Conservation (phyloP, 2,888 invertebrate species). For the Rhagium mordax region DNA sequence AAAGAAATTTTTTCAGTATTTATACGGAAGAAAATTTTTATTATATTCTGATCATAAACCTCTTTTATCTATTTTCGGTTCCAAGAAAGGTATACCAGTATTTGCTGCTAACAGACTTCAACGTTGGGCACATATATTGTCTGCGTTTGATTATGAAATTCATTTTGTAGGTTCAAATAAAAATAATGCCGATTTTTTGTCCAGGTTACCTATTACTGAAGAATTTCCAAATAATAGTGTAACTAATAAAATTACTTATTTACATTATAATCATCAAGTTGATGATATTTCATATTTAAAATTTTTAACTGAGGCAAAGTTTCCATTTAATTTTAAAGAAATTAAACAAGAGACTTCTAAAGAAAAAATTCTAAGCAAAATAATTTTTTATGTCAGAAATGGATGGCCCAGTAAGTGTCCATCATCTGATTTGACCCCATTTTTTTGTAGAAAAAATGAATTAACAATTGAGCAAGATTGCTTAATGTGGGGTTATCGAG, state of each 20-base stretch:
- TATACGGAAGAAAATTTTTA: slow-evolving; percentile 17
- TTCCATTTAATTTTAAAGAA: too few species aligned
- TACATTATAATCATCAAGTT: not conserved
- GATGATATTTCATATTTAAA: not conserved
- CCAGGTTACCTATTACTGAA: not conserved
- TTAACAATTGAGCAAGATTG: too few species aligned
- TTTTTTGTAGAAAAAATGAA: too few species aligned
- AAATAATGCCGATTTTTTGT: not conserved
- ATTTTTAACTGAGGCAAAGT: too few species aligned
- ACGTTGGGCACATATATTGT: too few species aligned
- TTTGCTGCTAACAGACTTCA: slow-evolving; percentile 32
- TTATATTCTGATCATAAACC: slow-evolving; percentile 33
- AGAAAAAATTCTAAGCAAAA: too few species aligned
- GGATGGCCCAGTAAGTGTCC: not conserved
- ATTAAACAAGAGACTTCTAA: too few species aligned
- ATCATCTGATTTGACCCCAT: too few species aligned
- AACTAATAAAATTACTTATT: not conserved
- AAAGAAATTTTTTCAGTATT: slow-evolving; percentile 26
- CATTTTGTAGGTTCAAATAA: not conserved
- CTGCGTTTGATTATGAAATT: not conserved
- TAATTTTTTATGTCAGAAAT: too few species aligned
- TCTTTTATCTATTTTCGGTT: slow-evolving; percentile 32
- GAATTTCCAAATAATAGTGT: not conserved
- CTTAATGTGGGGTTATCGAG: too few species aligned
- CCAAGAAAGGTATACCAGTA: slow-evolving; percentile 36